Conservation (phyloP, 2,888 invertebrate species). For the Drosophila mettleri region DNA sequence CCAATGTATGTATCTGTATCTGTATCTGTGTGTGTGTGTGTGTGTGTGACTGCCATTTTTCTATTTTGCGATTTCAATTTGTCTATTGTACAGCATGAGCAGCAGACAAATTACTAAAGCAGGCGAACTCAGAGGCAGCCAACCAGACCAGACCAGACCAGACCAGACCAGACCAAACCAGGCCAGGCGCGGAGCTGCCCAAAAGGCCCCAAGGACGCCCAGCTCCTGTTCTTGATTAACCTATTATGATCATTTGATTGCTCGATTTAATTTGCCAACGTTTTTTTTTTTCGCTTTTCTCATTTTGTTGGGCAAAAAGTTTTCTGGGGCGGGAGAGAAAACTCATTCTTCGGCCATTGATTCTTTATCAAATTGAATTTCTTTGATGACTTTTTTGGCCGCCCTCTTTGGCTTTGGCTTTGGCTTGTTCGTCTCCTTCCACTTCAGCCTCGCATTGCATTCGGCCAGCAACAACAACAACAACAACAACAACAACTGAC, state of each 20-base stretch:
- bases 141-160: slow-evolving; percentile 19
- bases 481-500: slow-evolving; percentile 22
- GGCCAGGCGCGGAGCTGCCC: not conserved
- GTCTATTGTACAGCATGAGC: slow-evolving; percentile 54
- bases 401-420: too few species aligned
- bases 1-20: slow-evolving; percentile 29
- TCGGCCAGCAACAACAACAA: slow-evolving; percentile 19
- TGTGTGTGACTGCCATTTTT: slow-evolving; percentile 27
- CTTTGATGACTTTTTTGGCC: slow-evolving; percentile 64
- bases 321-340: slow-evolving; percentile 7
- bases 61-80: slow-evolving; percentile 71
- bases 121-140: slow-evolving; percentile 11
- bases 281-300: slow-evolving; percentile 16
- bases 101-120: slow-evolving; percentile 48
- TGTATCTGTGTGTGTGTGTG: slow-evolving; percentile 46
- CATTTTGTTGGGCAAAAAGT: slow-evolving; percentile 14
- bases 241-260: slow-evolving; percentile 80
- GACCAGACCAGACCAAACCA: slow-evolving; percentile 4
- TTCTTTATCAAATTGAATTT: slow-evolving; percentile 63
- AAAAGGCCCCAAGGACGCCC: slow-evolving; percentile 5
- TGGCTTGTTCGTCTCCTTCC: not conserved
- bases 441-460: slow-evolving; percentile 17
- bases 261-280: slow-evolving; percentile 77
- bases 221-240: slow-evolving; percentile 73
- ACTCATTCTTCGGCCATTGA: slow-evolving; percentile 35